These are phyloP conservation scores for Schizotus pectinicornis DNA, from an alignment of 2,888 invertebrate species.

Conservation along the genomic window DNA sequence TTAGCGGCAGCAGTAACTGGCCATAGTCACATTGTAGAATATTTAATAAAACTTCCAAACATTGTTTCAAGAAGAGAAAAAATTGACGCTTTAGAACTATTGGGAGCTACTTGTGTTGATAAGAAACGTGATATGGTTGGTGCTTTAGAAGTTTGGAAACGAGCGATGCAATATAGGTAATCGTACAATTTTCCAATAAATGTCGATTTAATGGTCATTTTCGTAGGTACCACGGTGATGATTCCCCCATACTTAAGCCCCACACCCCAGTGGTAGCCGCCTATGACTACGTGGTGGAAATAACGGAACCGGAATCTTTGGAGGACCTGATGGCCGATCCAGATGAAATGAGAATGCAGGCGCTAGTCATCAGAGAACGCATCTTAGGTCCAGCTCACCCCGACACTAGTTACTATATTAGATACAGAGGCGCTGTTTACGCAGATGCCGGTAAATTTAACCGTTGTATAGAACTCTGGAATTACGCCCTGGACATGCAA, in stretches of 20 bases:
- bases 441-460: conserved; percentile 92
- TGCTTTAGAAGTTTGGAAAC: conserved; percentile 87
- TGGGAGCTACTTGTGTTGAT: conserved; percentile 96
- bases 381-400: conserved; percentile 93
- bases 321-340: conserved; percentile 91
- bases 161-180: conserved; percentile 87
- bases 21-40: conserved; percentile 91
- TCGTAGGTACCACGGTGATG: conserved; percentile 59
- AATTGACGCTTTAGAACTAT: conserved; percentile 88
- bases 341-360: conserved; percentile 96
- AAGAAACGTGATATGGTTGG: conserved; percentile 93
- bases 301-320: conserved; percentile 76
- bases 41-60: conserved; percentile 76
- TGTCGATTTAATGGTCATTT: not conserved
- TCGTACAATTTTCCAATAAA: conserved; percentile 8
- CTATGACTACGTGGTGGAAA: conserved; percentile 88
- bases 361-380: conserved; percentile 87
- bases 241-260: conserved; percentile 75
- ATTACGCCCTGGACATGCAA: conserved; percentile 96
- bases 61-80: conserved; percentile 78
- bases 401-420: conserved; percentile 95
- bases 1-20: conserved; percentile 93
- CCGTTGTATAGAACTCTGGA: conserved; percentile 93
- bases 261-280: conserved; percentile 76
- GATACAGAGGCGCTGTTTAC: conserved; percentile 76